Evolutionary conservation across 2,797 vertebrate genomes (phyloP), one percentile per base, ranked within the genome.

Genomic region (Sparus aurata): DNA sequence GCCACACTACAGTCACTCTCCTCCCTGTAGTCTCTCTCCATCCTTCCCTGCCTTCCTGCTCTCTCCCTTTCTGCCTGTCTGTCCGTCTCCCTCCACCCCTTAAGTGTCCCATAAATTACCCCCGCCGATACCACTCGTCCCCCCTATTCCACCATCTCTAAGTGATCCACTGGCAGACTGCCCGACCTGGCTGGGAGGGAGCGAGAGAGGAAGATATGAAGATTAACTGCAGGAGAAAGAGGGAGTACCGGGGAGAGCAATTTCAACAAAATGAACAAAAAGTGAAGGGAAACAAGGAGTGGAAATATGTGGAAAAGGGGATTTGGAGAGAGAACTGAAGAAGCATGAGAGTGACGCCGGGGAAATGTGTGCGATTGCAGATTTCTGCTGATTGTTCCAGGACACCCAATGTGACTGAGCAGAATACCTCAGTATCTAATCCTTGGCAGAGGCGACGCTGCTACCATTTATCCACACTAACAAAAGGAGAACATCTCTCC

Each of bases 91-190:
- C 59, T 38, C 34, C 23, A 50, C 50, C 41, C 23, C 34, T 30
- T 60, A 76, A 79, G 76, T 77, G 83, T 86, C 76, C 79, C 74
- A 90, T 92, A 91, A 92, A 91, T 93, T 86, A 90, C 53, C 75
- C 77, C 80, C 72, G 27, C 77, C 2, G 3, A 84, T 62, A 66
- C 71, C 73, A 66, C 59, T 61, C 73, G 59, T n/a, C 45, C 54
- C 59, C 73, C 69, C 30, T 13, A 46, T 75, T 79, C 84, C 79
- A 64, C 87, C 83, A 69, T 84, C 89, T 84, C 88, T 94, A 95
- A 94, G 94, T 94, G 94, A 92, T 91, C 87, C 62, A 43, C 85
- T 95, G 95, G 94, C 93, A 81, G 80, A 47, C 76, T 79, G 92
- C 94, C 94, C 90, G 17, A 67, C 76, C 84, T 47, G 75, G 75